A percentile compares a stretch with the other conserved stretches of the same genome.
phyloP scores from a whole-genome alignment of 2,113 vertebrate genomes.

The Nannospalax galili region DNA sequence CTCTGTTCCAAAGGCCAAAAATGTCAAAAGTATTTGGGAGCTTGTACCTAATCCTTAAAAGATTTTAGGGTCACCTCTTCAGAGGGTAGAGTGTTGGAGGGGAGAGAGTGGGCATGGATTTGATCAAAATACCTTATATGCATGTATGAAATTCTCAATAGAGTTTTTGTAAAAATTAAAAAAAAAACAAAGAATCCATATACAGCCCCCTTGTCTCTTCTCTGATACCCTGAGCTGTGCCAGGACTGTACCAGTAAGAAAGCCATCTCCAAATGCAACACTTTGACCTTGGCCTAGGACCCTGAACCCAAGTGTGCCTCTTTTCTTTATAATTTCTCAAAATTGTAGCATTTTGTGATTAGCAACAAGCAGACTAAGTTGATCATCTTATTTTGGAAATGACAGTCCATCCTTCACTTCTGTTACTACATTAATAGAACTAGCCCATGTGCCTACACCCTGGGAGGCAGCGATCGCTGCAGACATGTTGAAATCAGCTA shows the following conservation, averaged over 20 bases:
- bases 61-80: no score
- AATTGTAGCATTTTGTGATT: not conserved
- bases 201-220: not conserved
- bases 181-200: not conserved
- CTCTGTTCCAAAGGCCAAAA: no score
- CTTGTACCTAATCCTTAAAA: no score
- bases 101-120: no score
- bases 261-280: not conserved
- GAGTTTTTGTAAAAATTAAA: no score
- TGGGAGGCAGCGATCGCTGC: not conserved
- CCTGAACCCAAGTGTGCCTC: not conserved
- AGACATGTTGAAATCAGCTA: not conserved
- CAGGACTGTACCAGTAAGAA: not conserved
- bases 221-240: not conserved
- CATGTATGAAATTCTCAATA: no score
- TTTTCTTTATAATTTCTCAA: not conserved
- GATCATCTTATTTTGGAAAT: not conserved
- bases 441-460: not conserved
- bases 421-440: not conserved
- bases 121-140: no score
- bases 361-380: not conserved
- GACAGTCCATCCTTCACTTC: not conserved
- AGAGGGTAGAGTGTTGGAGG: no score
- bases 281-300: not conserved
- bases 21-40: no score